Base-by-base conservation (phyloP, 2,113 vertebrate species). In the Orientallactaga bullata region DNA sequence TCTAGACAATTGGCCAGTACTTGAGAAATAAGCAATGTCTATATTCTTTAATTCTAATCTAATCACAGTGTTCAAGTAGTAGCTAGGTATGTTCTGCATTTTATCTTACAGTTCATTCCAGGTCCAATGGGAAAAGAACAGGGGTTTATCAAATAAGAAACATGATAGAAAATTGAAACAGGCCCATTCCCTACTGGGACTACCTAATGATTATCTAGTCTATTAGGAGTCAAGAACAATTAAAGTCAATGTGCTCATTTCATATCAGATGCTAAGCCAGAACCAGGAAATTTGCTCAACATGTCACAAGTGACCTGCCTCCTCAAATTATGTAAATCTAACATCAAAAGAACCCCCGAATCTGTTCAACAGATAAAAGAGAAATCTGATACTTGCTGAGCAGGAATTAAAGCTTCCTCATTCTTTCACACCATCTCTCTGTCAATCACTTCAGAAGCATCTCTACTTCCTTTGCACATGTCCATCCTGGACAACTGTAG, bases 281-380 rank as follows among this genome's bases (percentile, higher is more conserved):
- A 91, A 65, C 65, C 51, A 30, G 11, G 42, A 84, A 88, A 90
- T 61, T 24, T 68, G 78, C 60, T 84, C 37, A 72, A 58, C 32
- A 39, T 51, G 65, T 79, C 51, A 77, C 81, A 71, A 77, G 63
- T 26, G 7, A 47, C 58, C 42, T 26, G 26, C 37, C 78, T 51
- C 81, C 35, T 68, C 85, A 35, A 91, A 88, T 93, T 74, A 88
- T 47, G 20, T 28, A 68, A 32, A 2, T 37, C 68, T 12, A 5
- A 26, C 65, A 68, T 84, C 73, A 84, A 82, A 88, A 35, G 39
- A 87, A 78, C 7, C 42, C 42, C 58, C 66, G 26, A 88, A 83
- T 84, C 94, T 84, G 17, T 73, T 79, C 58, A 39, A 2, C 72
- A 78, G 72, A 79, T 83, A 58, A 95, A 88, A 91, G 71, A 73